Base-by-base conservation (phyloP, 2,113 vertebrate genomes). In the Microtus richardsoni region DNA sequence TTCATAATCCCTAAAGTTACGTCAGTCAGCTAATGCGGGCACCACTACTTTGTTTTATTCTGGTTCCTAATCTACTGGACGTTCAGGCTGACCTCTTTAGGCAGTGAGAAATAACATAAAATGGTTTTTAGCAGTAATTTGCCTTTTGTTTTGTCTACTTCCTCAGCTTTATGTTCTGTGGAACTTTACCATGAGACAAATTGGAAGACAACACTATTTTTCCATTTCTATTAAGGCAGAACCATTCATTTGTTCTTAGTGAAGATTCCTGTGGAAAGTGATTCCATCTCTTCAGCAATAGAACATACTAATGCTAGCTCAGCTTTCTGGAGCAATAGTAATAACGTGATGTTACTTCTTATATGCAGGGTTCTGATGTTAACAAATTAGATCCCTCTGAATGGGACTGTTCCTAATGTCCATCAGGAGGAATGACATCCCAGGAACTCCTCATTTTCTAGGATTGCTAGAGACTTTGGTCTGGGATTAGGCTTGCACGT, bases 151-250 rank as follows among this genome's bases (percentile, higher is more conserved):
- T 5, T 79, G n/a, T 73, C 1, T 19, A 5, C 16, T 60, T 9
- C 33, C 41, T 9, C 4, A 21, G 10, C 4, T 6, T 30, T 75
- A 62, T 30, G 91, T 91, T 95, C 21, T 83, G 30, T 93, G 62
- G 22, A 77, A 21, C 24, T 86, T 86, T 89, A 88, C 77, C 8
- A 68, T 74, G 30, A 88, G 10, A 91, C 78, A 74, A 91, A 54
- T 78, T 91, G 52, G 11, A 89, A 70, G 66, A 74, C 36, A 88
- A 30, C 22, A 79, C 58, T 88, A 12, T 58, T 95, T 93, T 94
- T 24, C 14, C 28, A 52, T 90, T 97, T 93, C 44, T 89, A 33
- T 24, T 44, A n/a, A 96, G 52, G 33, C 44, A 86, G 39, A 94
- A 33, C 21, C 11, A 21, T n/a, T 11, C 4, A 2, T 88, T 77